Conservation (phyloP, 2,113 vertebrate genomes). For the Hyla sarda region DNA sequence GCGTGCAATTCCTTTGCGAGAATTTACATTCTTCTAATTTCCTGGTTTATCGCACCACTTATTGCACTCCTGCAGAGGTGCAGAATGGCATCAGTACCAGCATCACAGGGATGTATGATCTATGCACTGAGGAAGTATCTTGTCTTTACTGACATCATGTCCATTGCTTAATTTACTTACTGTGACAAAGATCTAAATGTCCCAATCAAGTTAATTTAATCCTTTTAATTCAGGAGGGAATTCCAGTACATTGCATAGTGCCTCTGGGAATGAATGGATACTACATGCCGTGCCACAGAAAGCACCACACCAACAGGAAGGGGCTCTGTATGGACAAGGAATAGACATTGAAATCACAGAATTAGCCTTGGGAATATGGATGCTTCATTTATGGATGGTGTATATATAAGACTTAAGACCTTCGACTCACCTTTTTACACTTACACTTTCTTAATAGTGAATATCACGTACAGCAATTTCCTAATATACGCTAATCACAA, state of each 20-base stretch:
- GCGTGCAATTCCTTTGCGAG: constrained; percentile 82
- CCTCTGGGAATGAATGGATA: neutral
- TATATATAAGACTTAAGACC: neutral
- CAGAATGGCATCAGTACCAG: constrained; percentile 78
- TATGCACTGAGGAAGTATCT: constrained; percentile 75
- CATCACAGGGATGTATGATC: constrained; percentile 77
- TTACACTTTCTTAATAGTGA: neutral
- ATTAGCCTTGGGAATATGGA: neutral
- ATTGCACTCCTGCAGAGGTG: constrained; percentile 79
- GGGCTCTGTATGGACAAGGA: neutral
- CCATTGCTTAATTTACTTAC: constrained; percentile 64
- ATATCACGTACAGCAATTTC: neutral
- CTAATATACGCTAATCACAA: neutral
- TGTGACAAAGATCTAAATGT: constrained; percentile 56
- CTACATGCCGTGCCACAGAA: neutral
- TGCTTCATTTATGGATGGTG: neutral
- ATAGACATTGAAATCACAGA: neutral
- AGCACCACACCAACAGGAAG: neutral
- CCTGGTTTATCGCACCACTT: constrained; percentile 86
- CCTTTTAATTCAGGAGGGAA: constrained; percentile 23
- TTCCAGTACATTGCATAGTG: neutral
- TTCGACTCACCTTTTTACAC: neutral
- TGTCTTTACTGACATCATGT: constrained; percentile 70
- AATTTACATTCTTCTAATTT: constrained; percentile 89
- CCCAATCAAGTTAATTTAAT: constrained; percentile 53